Evolutionary conservation across 2,797 vertebrate species (phyloP).

Genomic region (Gymnoscopelus microlampas): DNA sequence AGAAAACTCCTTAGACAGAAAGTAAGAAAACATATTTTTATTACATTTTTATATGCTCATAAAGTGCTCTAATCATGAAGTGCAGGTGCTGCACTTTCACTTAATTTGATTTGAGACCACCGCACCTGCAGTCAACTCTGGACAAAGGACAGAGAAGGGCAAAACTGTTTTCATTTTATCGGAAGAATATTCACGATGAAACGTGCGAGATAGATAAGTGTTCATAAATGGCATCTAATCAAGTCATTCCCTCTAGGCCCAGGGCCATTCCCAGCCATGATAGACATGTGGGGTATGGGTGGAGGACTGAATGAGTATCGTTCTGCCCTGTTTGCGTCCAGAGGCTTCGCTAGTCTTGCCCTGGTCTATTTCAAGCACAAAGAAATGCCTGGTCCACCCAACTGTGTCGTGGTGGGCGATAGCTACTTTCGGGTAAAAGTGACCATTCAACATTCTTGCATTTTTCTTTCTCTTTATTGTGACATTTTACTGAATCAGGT

Average conservation of each 20-base stretch:
- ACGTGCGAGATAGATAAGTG: too few relatives aligned
- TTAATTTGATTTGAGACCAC: too few relatives aligned
- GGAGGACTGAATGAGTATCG: conserved; percentile 84
- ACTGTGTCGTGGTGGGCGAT: conserved; percentile 56
- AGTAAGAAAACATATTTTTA: too few relatives aligned
- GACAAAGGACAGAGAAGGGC: too few relatives aligned
- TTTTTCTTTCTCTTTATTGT: neutral
- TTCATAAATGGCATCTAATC: neutral
- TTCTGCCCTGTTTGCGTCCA: conserved; percentile 83
- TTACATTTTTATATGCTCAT: too few relatives aligned
- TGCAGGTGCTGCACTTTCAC: too few relatives aligned
- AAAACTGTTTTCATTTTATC: too few relatives aligned
- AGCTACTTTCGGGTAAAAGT: conserved; percentile 69
- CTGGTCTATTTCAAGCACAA: conserved; percentile 83
- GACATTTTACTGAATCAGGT: neutral
- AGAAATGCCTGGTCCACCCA: conserved; percentile 75
- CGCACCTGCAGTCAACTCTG: too few relatives aligned
- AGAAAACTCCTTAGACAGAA: too few relatives aligned
- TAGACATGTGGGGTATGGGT: conserved; percentile 86
- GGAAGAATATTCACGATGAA: too few relatives aligned
- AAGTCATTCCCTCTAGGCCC: conserved; percentile 70
- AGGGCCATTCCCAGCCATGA: conserved; percentile 85
- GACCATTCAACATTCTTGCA: neutral
- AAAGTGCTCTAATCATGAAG: too few relatives aligned
- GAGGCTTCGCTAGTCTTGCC: conserved; percentile 81